phyloP scores from a whole-genome alignment of 1,140 invertebrate genomes.

The Aphelinus atriplicis region DNA sequence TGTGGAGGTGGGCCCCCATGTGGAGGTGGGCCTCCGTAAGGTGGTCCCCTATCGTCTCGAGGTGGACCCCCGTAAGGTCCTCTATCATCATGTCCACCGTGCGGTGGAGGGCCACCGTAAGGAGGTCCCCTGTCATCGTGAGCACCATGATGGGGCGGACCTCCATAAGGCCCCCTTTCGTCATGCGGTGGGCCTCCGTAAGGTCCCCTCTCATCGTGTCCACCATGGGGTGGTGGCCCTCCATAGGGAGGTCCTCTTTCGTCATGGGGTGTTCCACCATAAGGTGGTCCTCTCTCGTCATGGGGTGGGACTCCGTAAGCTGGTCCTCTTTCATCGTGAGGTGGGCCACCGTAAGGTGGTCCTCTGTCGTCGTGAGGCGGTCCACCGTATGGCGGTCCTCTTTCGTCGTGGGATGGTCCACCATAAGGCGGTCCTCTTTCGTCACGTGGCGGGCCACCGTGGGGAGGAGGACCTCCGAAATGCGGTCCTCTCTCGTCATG shows the following conservation, averaged over 20 bases:
- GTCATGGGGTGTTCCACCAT: background rate
- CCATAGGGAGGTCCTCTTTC: slow-evolving; percentile 2
- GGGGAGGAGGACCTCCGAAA: slow-evolving; percentile 2
- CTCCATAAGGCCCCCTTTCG: background rate
- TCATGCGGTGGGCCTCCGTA: background rate
- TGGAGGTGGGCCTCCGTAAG: background rate
- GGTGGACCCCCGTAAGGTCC: too few species aligned
- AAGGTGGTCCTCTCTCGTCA: background rate
- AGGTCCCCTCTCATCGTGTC: background rate
- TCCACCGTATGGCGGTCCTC: background rate
- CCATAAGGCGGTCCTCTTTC: background rate
- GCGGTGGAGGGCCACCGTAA: background rate
- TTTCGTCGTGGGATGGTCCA: background rate
- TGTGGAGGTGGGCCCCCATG: background rate
- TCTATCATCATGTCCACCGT: background rate
- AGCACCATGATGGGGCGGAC: background rate
- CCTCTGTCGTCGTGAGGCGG: slow-evolving; percentile 4
- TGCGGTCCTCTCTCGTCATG: slow-evolving; percentile 8
- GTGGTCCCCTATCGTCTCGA: background rate
- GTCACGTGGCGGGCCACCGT: background rate
- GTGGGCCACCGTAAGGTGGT: slow-evolving; percentile 16
- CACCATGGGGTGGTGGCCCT: background rate
- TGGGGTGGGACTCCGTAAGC: slow-evolving; percentile 12
- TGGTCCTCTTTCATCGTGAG: background rate
- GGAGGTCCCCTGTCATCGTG: slow-evolving; percentile 14